Base-by-base conservation (phyloP, 2,113 vertebrate genomes). In the Orthonyx spaldingii region DNA sequence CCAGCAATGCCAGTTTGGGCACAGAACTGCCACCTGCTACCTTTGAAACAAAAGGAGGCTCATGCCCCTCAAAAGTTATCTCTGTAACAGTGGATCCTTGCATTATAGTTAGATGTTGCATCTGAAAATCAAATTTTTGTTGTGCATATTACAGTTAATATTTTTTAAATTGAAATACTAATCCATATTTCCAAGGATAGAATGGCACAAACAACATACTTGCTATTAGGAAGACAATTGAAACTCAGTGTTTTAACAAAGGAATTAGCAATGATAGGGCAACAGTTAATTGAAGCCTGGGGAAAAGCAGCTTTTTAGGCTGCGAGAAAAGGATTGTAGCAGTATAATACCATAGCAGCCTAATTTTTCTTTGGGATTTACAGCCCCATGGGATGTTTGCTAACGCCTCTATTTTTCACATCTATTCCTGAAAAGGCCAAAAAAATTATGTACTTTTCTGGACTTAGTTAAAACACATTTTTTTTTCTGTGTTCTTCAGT, bases 81-180 rank as follows among this genome's bases (percentile, higher is more conserved):
- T 99, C 99, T 89, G 99, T 99, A 98, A 99, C 98, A 37, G 98
- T 98, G 94, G 99, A 98, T 87, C 98, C 99, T 98, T 99, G 99
- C 9, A 98, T 99, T 98, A 99, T 98, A 98, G 99, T 98, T 81
- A 99, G 98, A 97, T 98, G 99, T 98, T 99, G 98, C 68, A 98
- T 97, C 98, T 98, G 97, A 98, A 97, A 98, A 97, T 95, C 87
- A 98, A 97, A 97, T 49, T 97, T 95, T 97, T 96, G 93, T 97
- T 97, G 96, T 95, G 97, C 97, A 97, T 92, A 97, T 98, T 97
- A 98, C 77, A 96, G 96, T 96, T 97, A 97, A 22, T 64, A 3
- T 41, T 88, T 89, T 79, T 71, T 39, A 41, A 21, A 91, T 6
- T 76, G 55, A 84, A 91, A 87, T 63, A 33, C 91, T 97, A 77